Evolutionary conservation across 2,797 vertebrate species (phyloP).

Genomic region (Hippocampus kuda): DNA sequence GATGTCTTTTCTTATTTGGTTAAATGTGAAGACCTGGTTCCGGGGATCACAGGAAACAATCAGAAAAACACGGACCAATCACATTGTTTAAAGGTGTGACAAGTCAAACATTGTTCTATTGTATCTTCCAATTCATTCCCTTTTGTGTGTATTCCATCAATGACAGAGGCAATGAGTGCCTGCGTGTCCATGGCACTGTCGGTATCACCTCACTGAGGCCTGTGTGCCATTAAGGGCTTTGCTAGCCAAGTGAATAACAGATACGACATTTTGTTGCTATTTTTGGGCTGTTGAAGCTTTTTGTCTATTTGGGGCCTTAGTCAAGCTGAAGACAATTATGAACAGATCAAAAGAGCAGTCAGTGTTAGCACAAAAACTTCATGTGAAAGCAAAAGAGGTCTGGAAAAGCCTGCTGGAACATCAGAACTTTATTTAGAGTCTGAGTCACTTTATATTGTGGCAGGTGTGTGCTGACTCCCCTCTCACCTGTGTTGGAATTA

Average conservation of each 20-base stretch:
- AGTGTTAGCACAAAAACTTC: neutral
- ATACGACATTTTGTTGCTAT: constrained; percentile 18
- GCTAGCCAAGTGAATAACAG: constrained; percentile 17
- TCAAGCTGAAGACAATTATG: too few relatives aligned
- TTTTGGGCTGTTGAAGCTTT: constrained; percentile 13
- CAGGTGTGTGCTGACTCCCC: too few relatives aligned
- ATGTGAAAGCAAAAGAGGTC: neutral
- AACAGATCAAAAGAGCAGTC: too few relatives aligned
- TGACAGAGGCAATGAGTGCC: constrained; percentile 26
- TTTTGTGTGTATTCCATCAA: constrained; percentile 41
- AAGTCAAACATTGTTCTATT: constrained; percentile 19
- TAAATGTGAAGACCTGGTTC: neutral
- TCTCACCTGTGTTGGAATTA: neutral
- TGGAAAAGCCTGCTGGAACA: neutral
- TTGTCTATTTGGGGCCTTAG: neutral
- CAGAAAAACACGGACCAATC: constrained; percentile 14
- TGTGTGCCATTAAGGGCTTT: constrained; percentile 5
- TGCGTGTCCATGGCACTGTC: constrained; percentile 7
- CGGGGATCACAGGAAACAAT: neutral
- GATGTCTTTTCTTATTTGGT: neutral
- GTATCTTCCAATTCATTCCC: constrained; percentile 29
- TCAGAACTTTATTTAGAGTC: too few relatives aligned
- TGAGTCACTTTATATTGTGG: too few relatives aligned
- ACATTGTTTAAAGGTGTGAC: constrained; percentile 21
- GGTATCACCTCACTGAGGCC: neutral